A percentile compares a stretch with the other conserved stretches of the same genome.
phyloP scores from a whole-genome alignment of 37 sponge, comb jelly and placozoan genomes.

The Ianthella basta region DNA sequence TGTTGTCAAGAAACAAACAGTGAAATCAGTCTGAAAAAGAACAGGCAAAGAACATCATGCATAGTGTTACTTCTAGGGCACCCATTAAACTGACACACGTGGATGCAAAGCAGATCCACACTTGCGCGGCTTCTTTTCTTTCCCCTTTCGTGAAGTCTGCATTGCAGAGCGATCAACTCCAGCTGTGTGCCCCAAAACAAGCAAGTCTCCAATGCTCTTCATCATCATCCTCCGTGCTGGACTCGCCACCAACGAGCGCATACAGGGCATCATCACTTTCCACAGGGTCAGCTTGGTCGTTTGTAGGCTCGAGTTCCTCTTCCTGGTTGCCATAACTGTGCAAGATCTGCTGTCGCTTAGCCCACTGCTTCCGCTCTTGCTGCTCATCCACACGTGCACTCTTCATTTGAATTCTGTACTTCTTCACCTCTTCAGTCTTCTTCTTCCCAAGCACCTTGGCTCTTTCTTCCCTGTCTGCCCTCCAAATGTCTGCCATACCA shows the following conservation, averaged over 20 bases:
- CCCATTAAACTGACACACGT: neutral
- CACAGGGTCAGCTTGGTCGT: neutral
- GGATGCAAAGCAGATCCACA: neutral
- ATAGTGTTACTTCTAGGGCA: neutral
- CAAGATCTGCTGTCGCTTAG: neutral
- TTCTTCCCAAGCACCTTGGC: neutral
- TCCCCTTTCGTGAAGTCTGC: neutral
- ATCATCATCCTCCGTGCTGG: neutral
- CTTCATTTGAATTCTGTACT: neutral
- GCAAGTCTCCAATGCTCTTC: neutral
- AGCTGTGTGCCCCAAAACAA: neutral
- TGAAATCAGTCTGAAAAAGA: too few relatives aligned
- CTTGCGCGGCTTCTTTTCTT: neutral
- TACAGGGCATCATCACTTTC: neutral
- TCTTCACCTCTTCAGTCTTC: slow-evolving; percentile 6
- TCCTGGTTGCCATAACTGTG: slow-evolving; percentile 11
- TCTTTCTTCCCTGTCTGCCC: neutral
- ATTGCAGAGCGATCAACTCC: neutral
- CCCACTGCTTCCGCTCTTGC: slow-evolving; percentile 18
- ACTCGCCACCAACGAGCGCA: neutral
- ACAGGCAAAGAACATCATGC: neutral
- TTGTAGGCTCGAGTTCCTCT: neutral
- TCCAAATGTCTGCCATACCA: slow-evolving; percentile 5
- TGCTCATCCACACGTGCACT: slow-evolving; percentile 4
- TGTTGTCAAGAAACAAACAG: neutral